Evolutionary conservation across 2,797 vertebrate species (phyloP).

Genomic region (Clarias platycephalus): DNA sequence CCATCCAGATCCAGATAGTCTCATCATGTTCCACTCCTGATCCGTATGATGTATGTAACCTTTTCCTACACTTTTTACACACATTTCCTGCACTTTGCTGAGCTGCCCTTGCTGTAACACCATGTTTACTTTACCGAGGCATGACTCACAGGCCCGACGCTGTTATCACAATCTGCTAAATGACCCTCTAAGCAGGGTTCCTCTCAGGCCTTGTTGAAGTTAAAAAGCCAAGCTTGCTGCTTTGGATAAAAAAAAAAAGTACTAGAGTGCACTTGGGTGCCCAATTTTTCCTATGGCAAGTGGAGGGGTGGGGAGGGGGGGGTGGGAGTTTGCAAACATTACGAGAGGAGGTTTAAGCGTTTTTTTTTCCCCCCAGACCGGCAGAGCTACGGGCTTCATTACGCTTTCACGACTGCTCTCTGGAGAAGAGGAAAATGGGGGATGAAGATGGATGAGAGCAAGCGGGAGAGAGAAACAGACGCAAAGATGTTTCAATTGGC

Average conservation of each 20-base stretch:
- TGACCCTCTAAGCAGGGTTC: conserved; percentile 41
- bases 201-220: conserved; percentile 31
- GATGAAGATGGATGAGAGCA: conserved; percentile 41
- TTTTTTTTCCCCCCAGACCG: conserved; percentile 47
- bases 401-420: conserved; percentile 47
- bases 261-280: conserved; percentile 62
- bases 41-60: not conserved
- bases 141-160: conserved; percentile 2
- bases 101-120: not conserved
- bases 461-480: conserved; percentile 43
- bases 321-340: conserved; percentile 60
- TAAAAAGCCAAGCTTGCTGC: conserved; percentile 34
- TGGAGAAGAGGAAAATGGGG: conserved; percentile 45
- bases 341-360: conserved; percentile 55
- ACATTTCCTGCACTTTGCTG: not conserved
- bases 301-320: conserved; percentile 27
- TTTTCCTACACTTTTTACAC: not conserved
- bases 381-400: conserved; percentile 63
- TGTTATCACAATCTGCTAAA: conserved; percentile 30
- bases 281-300: conserved; percentile 59
- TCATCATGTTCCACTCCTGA: not conserved
- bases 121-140: conserved; percentile 19
- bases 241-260: conserved; percentile 53
- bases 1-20: not conserved
- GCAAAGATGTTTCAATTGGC: conserved; percentile 58